A percentile compares a stretch with the other conserved stretches of the same genome.
Conservation (phyloP, 2,888 invertebrate genomes). For the Microplitis deprimator region DNA sequence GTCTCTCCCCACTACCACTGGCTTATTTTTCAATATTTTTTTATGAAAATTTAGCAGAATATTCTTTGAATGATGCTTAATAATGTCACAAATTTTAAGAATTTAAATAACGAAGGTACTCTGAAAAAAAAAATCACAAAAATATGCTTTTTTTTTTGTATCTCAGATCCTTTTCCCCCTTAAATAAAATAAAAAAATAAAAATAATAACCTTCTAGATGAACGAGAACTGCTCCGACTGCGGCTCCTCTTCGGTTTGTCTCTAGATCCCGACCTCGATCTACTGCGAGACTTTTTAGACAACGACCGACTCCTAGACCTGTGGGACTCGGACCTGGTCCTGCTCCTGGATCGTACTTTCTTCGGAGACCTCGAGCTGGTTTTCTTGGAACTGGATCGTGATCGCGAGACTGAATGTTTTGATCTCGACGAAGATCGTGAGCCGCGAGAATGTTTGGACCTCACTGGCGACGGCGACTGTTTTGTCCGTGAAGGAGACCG, state of each 20-base stretch:
- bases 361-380: constrained; percentile 54
- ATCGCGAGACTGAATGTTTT: constrained; percentile 55
- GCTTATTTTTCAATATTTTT: too few relatives aligned
- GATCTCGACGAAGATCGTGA: constrained; percentile 62
- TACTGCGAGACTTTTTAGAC: constrained; percentile 56
- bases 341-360: constrained; percentile 56
- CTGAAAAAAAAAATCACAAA: too few relatives aligned
- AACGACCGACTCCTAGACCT: constrained; percentile 61
- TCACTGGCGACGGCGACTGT: constrained; percentile 47
- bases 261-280: constrained; percentile 59
- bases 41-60: too few relatives aligned
- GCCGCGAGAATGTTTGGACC: constrained; percentile 50
- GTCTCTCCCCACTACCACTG: too few relatives aligned
- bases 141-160: too few relatives aligned
- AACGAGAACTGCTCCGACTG: constrained; percentile 63
- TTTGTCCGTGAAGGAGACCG: constrained; percentile 51
- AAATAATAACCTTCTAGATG: constrained; percentile 60
- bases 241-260: constrained; percentile 58
- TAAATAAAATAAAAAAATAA: not conserved
- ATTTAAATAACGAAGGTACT: too few relatives aligned
- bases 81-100: too few relatives aligned
- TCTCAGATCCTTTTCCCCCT: not conserved
- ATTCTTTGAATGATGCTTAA: too few relatives aligned
- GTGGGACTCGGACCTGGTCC: constrained; percentile 49
- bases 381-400: constrained; percentile 56